phyloP scores from a whole-genome alignment of 2,797 vertebrate species.

The Prionace glauca region DNA sequence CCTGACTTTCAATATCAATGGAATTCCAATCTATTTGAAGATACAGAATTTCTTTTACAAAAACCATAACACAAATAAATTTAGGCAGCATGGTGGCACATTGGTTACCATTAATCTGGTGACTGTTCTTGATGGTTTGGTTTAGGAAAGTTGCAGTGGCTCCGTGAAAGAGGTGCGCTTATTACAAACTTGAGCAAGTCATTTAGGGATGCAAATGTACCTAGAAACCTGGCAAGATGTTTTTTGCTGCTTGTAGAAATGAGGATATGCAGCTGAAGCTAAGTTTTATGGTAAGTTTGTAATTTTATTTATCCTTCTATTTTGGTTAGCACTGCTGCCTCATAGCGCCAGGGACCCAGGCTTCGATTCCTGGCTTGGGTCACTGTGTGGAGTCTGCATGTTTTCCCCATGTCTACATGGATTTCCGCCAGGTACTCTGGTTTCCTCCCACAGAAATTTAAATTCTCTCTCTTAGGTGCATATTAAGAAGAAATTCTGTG shows the following conservation, averaged over 20 bases:
- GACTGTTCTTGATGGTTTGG: background rate
- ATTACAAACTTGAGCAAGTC: background rate
- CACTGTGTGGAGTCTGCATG: too few species aligned
- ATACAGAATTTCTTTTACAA: background rate
- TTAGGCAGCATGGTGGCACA: background rate
- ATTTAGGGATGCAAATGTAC: too few species aligned
- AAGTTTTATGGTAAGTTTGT: too few species aligned
- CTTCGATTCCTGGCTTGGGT: too few species aligned
- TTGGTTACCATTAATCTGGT: background rate
- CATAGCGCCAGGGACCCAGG: too few species aligned
- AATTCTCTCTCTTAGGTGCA: background rate
- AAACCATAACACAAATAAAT: background rate
- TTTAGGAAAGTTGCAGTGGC: too few species aligned
- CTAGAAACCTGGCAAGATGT: background rate
- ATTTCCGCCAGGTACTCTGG: too few species aligned
- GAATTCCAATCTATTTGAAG: background rate
- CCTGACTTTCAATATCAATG: background rate
- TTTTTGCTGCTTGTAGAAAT: background rate
- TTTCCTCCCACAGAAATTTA: background rate
- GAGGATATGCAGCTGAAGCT: background rate
- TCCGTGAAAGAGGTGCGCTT: background rate
- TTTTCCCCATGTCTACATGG: too few species aligned
- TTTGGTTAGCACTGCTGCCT: too few species aligned
- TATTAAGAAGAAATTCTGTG: background rate
- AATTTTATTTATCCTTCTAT: too few species aligned